These are phyloP conservation scores for Hyla sarda DNA, from an alignment of 2,113 vertebrate genomes.

Conservation along the genomic window DNA sequence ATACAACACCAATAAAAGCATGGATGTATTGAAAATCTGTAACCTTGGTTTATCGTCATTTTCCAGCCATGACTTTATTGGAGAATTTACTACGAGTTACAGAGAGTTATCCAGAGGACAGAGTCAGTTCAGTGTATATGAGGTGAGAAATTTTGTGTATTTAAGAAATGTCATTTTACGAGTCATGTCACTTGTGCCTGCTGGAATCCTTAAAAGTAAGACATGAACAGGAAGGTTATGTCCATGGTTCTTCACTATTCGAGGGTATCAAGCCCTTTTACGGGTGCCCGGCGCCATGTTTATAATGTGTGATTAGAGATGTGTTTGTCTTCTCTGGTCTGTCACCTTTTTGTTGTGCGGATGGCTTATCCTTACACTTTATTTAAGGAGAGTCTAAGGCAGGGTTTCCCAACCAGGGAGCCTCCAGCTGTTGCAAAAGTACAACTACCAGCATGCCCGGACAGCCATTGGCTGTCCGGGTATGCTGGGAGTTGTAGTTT, in stretches of 20 bases:
- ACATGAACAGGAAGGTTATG: background rate
- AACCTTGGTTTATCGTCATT: background rate
- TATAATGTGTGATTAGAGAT: background rate
- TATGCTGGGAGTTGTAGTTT: no score
- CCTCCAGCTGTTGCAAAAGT: no score
- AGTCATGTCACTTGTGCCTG: background rate
- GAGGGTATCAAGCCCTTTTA: background rate
- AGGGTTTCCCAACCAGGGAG: no score
- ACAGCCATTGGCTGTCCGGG: no score
- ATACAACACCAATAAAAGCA: background rate
- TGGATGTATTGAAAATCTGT: background rate
- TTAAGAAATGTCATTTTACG: background rate
- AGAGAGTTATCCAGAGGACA: slow-evolving; percentile 94
- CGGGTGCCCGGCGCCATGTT: background rate
- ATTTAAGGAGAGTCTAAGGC: no score
- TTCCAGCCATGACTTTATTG: slow-evolving; percentile 94
- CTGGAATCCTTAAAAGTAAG: background rate
- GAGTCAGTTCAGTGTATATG: slow-evolving; percentile 93
- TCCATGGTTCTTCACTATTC: background rate
- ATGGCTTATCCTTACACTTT: background rate
- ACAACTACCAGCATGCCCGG: no score
- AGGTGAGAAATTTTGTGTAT: slow-evolving; percentile 71
- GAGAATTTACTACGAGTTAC: slow-evolving; percentile 98
- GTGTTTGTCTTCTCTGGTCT: background rate
- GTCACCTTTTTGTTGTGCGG: background rate